Conservation (phyloP, 1,140 invertebrate species). For the Drosophila sp. region DNA sequence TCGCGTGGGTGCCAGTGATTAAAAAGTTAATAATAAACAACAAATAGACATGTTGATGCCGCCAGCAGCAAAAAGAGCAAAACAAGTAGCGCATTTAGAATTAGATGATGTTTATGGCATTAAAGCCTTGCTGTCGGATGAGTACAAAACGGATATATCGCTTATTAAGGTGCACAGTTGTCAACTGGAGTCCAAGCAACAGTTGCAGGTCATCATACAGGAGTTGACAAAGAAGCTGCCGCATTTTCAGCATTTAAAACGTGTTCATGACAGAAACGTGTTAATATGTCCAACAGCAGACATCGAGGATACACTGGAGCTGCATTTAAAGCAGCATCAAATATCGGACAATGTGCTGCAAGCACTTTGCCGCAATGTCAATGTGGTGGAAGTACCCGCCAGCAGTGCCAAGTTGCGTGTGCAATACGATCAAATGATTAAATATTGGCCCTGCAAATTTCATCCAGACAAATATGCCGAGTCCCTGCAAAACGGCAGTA, state of each 20-base stretch:
- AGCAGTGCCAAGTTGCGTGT: slow-evolving; percentile 87
- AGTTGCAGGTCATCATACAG: slow-evolving; percentile 88
- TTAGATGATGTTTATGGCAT: slow-evolving; percentile 46
- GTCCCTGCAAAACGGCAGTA: slow-evolving; percentile 86
- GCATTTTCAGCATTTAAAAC: slow-evolving; percentile 90
- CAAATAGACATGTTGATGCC: slow-evolving; percentile 46
- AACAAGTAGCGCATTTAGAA: background rate
- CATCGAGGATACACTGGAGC: slow-evolving; percentile 41
- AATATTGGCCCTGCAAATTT: slow-evolving; percentile 94
- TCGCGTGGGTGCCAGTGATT: background rate
- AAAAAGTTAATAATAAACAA: slow-evolving; percentile 19
- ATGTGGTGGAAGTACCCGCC: slow-evolving; percentile 87
- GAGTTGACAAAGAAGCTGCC: slow-evolving; percentile 86
- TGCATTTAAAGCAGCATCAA: slow-evolving; percentile 47
- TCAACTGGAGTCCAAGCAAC: slow-evolving; percentile 86
- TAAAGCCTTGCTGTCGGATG: slow-evolving; percentile 86
- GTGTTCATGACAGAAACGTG: slow-evolving; percentile 88
- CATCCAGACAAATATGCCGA: slow-evolving; percentile 91
- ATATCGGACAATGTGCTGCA: slow-evolving; percentile 55
- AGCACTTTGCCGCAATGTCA: slow-evolving; percentile 85
- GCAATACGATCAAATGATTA: slow-evolving; percentile 88
- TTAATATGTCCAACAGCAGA: slow-evolving; percentile 86
- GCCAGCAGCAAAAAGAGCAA: slow-evolving; percentile 51
- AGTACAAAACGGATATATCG: slow-evolving; percentile 85
- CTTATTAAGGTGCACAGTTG: slow-evolving; percentile 87